phyloP scores from a whole-genome alignment of 2,797 vertebrate species.

The Pteropus rufus region DNA sequence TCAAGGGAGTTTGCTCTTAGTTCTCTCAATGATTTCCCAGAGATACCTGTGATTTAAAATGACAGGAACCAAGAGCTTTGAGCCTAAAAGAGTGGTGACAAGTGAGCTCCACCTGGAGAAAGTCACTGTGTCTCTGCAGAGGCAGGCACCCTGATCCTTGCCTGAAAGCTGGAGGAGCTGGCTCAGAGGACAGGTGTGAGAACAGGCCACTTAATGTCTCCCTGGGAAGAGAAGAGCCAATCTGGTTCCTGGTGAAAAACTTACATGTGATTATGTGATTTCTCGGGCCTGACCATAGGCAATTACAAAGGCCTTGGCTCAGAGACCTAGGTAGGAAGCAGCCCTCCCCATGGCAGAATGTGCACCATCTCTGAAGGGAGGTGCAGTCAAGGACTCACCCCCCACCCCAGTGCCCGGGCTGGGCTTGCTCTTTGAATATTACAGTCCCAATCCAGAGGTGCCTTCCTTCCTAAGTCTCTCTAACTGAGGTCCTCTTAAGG shows the following conservation, averaged over 20 bases:
- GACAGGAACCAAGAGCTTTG: not conserved
- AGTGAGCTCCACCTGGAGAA: not conserved
- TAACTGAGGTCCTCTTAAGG: not conserved
- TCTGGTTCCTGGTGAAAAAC: not conserved
- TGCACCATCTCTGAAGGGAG: not conserved
- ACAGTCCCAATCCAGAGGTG: not conserved
- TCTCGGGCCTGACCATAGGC: not conserved
- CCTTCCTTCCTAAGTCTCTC: not conserved
- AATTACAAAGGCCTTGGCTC: not conserved
- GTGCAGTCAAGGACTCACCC: not conserved
- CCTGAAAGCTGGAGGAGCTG: not conserved
- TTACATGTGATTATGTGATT: not conserved
- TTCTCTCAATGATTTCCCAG: not conserved
- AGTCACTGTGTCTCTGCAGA: not conserved
- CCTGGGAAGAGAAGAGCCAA: not conserved
- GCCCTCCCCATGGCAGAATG: not conserved
- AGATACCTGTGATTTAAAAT: not conserved
- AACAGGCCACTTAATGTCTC: not conserved
- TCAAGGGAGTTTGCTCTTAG: not conserved
- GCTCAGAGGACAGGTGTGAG: not conserved
- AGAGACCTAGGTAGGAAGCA: not conserved
- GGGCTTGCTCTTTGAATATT: accelerated
- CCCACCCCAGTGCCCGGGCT: not conserved
- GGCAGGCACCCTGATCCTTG: not conserved
- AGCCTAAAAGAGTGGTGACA: not conserved